Base-by-base conservation (phyloP, 2,113 vertebrate species). In the Jaculus jaculus region DNA sequence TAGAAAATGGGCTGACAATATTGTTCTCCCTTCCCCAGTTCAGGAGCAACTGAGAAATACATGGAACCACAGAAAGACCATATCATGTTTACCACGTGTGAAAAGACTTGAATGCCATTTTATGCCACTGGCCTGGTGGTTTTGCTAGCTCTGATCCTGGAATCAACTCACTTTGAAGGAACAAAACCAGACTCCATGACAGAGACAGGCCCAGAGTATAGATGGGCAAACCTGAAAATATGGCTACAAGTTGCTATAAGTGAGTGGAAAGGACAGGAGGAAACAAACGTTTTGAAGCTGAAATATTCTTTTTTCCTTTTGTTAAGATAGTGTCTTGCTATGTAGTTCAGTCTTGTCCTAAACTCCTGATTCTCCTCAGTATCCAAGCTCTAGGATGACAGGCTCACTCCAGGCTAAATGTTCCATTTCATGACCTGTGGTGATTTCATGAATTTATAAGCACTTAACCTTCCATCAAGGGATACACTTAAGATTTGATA, bases 181-280 rank as follows among this genome's bases (percentile, higher is more conserved):
- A 2, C 3, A 17, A 42, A 34, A 1, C 13, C 8, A 1, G 15
- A 12, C 1, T 8, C 34, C 2, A 6, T 5, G 17, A 28, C 11
- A 23, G 15, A 80, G 60, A 15, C 47, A 6, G 20, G 11, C 11
- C 51, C 17, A 21, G 28, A 20, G 7, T 32, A 6, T 21, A 42
- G 9, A 20, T 4, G 13, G 7, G 23, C 32, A 88, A 42, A 60
- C 78, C 30, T 81, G 63, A 69, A 68, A 88, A 89, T 30, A 23
- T 0, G 2, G 47, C 47, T 51, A 78, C 0, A 73, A 72, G 61
- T 3, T 23, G 32, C 61, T 60, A 60, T 20, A 42, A 23, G 11
- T 84, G 79, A 87, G 15, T 58, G 13, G 13, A 51, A 71, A 15
- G 18, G 2, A 23, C 26, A 26, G 16, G 13, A 37, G 21, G 84